Evolutionary conservation across 1,140 invertebrate genomes (phyloP), one percentile per base, ranked within the genome.

Genomic region (Lasioglossum albipes): DNA sequence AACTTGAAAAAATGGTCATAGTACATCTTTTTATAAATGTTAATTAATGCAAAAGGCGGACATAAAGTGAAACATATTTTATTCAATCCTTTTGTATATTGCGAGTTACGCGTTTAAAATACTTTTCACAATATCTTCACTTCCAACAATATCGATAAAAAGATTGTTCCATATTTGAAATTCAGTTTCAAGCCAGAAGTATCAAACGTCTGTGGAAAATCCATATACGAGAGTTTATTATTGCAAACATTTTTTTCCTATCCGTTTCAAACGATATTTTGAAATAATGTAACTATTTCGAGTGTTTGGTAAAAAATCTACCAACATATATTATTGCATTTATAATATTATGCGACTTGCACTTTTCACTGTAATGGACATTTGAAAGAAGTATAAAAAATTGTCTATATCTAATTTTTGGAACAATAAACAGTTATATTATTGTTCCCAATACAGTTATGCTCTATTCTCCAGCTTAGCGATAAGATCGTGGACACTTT

Each of bases 401-500:
- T 74, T 66, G 18, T 57, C 49, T 66, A 20, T 79, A 74, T 52
- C 76, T 49, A 41, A 45, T 67, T 73, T 13, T 54, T 73, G 20
- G 16, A 76, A 62, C 42, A 81, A 68, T 45, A 69, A 70, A 71
- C 54, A 70, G 27, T 66, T 36, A 22, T 64, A 74, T 69, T 73
- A 61, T 75, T 77, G 27, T 36, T 59, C n/a, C 45, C 62, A 27
- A 20, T 61, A 66, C 49, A 18, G 75, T 90, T 93, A 95, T 52
- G 92, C 93, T 85, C 92, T 93, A 61, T 91, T 92, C 85, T 95
- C 94, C 3, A 95, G 73, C 83, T 94, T 95, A 12, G 90, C 81
- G 82, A 95, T 93, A 65, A 94, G 90, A 90, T 95, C 95, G 69
- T 95, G 93, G 49, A 94, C 91, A 87, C 93, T 95, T 88, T 96